Conservation (phyloP, 2,888 invertebrate genomes). For the Ectobius pallidus region DNA sequence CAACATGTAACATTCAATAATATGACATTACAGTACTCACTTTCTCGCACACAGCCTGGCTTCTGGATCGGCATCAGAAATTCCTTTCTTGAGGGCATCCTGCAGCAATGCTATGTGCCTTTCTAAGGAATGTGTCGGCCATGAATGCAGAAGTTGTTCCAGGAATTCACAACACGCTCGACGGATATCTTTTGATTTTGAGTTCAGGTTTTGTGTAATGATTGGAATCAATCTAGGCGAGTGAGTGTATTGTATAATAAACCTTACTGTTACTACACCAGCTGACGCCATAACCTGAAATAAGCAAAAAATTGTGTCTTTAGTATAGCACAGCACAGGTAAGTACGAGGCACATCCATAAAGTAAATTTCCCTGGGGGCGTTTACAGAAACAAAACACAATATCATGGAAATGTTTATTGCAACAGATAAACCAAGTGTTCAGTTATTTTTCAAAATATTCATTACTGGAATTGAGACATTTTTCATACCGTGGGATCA, state of each 20-base stretch:
- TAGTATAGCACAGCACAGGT: no score
- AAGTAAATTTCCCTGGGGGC: no score
- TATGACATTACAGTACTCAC: slow-evolving; percentile 66
- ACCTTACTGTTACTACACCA: slow-evolving; percentile 83
- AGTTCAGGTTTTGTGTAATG: slow-evolving; percentile 74
- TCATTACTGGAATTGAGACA: no score
- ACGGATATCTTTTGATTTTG: slow-evolving; percentile 93
- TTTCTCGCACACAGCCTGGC: slow-evolving; percentile 82
- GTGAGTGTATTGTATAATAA: slow-evolving; percentile 85
- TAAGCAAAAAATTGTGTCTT: no score
- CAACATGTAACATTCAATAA: no score
- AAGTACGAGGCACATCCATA: no score
- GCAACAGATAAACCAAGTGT: no score
- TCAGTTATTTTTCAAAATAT: no score
- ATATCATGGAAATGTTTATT: no score
- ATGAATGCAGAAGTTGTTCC: slow-evolving; percentile 80
- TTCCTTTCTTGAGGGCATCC: slow-evolving; percentile 85
- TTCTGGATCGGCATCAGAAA: slow-evolving; percentile 92
- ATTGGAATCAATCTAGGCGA: slow-evolving; percentile 81
- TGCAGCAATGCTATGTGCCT: slow-evolving; percentile 76
- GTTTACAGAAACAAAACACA: no score
- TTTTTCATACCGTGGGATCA: no score
- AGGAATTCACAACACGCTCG: slow-evolving; percentile 80
- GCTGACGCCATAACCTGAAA: slow-evolving; percentile 85
- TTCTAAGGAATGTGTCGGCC: slow-evolving; percentile 86